Conservation (phyloP, 1,140 invertebrate genomes). For the Venustaconcha ellipsiformis region DNA sequence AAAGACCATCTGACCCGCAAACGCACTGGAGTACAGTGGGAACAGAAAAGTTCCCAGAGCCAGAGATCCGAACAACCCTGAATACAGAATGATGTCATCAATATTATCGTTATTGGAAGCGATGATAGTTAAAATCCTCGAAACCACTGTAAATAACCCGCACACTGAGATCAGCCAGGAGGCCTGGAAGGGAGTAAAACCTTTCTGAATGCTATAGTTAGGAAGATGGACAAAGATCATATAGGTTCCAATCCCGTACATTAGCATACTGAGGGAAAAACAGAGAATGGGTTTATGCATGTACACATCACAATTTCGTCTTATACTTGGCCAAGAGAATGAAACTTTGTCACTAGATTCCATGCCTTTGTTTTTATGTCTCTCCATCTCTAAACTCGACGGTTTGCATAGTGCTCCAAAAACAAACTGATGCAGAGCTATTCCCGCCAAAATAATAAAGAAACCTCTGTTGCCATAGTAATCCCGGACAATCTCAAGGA, state of each 20-base stretch:
- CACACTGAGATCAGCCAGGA: slow-evolving; percentile 20
- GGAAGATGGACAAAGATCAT: slow-evolving; percentile 37
- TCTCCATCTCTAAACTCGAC: slow-evolving; percentile 18
- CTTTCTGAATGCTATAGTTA: slow-evolving; percentile 12
- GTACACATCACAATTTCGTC: slow-evolving; percentile 30
- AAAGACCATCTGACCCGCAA: slow-evolving; percentile 23
- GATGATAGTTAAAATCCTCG: slow-evolving; percentile 18
- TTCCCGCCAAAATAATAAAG: slow-evolving; percentile 28
- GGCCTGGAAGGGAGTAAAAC: not conserved
- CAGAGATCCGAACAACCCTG: slow-evolving; percentile 23
- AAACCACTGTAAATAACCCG: slow-evolving; percentile 19
- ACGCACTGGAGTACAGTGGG: slow-evolving; percentile 24
- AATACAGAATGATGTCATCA: slow-evolving; percentile 29
- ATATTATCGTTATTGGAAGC: slow-evolving; percentile 18
- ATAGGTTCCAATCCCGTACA: slow-evolving; percentile 27
- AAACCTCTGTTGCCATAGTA: slow-evolving; percentile 28
- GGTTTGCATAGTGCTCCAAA: slow-evolving; percentile 31
- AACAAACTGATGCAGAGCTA: slow-evolving; percentile 28
- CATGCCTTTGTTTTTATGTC: slow-evolving; percentile 20
- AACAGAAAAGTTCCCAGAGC: slow-evolving; percentile 30
- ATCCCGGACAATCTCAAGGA: slow-evolving; percentile 21
- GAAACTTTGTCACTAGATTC: slow-evolving; percentile 13
- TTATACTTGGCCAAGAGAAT: slow-evolving; percentile 12
- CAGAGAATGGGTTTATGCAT: slow-evolving; percentile 25
- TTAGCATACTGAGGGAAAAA: slow-evolving; percentile 31